Evolutionary conservation across 2,888 invertebrate species (phyloP).

Genomic region (Epistrophe grossulariae): DNA sequence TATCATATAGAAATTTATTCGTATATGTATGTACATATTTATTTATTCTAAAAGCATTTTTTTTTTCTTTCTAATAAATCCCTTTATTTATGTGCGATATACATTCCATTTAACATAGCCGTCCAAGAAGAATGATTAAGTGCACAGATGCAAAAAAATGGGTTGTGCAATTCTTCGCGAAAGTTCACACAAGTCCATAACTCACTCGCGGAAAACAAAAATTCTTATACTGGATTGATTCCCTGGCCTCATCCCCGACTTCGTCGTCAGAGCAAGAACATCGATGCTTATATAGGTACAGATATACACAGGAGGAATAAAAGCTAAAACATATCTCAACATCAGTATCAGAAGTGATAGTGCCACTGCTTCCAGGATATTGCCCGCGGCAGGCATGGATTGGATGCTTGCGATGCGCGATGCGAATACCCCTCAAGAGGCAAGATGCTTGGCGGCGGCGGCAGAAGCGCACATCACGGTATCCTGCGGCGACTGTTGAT

Average conservation of each 20-base stretch:
- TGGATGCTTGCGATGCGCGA: neutral
- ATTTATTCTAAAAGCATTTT: neutral
- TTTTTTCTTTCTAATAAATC: conserved; percentile 42
- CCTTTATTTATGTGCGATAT: conserved; percentile 59
- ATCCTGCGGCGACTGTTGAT: conserved; percentile 71
- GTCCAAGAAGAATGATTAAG: conserved; percentile 56
- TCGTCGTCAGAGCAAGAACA: conserved; percentile 19
- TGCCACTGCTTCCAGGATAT: conserved; percentile 58
- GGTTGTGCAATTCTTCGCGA: conserved; percentile 44
- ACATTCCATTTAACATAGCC: conserved; percentile 63
- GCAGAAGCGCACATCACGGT: conserved; percentile 47
- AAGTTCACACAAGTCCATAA: conserved; percentile 71
- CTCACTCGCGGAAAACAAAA: conserved; percentile 49
- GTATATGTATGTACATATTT: too few species aligned
- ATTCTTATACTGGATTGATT: conserved; percentile 29
- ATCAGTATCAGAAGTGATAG: conserved; percentile 42
- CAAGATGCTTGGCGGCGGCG: conserved; percentile 34
- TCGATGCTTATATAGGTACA: neutral
- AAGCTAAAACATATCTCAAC: conserved; percentile 8
- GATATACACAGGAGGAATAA: neutral
- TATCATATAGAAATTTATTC: too few species aligned
- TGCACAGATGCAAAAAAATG: conserved; percentile 47
- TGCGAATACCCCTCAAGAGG: conserved; percentile 1
- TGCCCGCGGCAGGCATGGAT: conserved; percentile 20
- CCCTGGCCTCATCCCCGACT: conserved; percentile 6